phyloP scores from a whole-genome alignment of 2,113 vertebrate species.

The Chelonoidis abingdonii region DNA sequence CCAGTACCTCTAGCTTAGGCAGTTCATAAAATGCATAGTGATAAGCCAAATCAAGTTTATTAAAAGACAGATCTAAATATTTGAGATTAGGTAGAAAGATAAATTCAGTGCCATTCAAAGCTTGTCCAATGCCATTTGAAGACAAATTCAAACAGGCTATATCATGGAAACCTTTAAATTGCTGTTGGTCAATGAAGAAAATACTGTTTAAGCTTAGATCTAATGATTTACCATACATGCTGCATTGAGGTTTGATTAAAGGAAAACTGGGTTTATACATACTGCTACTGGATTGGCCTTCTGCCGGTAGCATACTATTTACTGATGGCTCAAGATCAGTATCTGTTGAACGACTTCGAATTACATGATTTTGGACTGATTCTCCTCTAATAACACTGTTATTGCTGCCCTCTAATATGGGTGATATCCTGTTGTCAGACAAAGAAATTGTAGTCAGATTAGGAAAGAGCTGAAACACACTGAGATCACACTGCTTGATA shows the following conservation, averaged over 20 bases:
- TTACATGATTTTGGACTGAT: slow-evolving; percentile 18
- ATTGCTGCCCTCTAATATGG: slow-evolving; percentile 11
- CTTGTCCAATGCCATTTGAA: slow-evolving; percentile 80
- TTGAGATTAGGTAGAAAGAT: slow-evolving; percentile 74
- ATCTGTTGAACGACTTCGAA: slow-evolving; percentile 3
- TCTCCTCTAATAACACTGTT: background rate
- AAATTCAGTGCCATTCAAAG: slow-evolving; percentile 82
- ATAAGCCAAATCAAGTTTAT: slow-evolving; percentile 84
- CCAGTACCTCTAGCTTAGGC: slow-evolving; percentile 75
- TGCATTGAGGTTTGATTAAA: slow-evolving; percentile 78
- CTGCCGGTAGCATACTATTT: background rate
- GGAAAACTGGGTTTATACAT: slow-evolving; percentile 18
- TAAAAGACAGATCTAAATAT: slow-evolving; percentile 85
- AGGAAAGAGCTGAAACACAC: slow-evolving; percentile 73
- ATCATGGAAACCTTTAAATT: slow-evolving; percentile 76
- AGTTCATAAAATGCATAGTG: slow-evolving; percentile 79
- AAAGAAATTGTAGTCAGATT: slow-evolving; percentile 80
- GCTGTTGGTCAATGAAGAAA: slow-evolving; percentile 82
- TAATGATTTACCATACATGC: slow-evolving; percentile 79
- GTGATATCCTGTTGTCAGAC: slow-evolving; percentile 82
- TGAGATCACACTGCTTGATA: slow-evolving; percentile 76
- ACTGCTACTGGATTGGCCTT: slow-evolving; percentile 22
- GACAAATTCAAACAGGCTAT: slow-evolving; percentile 86
- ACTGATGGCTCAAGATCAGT: slow-evolving; percentile 24
- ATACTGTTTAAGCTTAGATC: slow-evolving; percentile 84